Conservation (phyloP, 2,888 invertebrate genomes). For the Sceliomorpha sp. region DNA sequence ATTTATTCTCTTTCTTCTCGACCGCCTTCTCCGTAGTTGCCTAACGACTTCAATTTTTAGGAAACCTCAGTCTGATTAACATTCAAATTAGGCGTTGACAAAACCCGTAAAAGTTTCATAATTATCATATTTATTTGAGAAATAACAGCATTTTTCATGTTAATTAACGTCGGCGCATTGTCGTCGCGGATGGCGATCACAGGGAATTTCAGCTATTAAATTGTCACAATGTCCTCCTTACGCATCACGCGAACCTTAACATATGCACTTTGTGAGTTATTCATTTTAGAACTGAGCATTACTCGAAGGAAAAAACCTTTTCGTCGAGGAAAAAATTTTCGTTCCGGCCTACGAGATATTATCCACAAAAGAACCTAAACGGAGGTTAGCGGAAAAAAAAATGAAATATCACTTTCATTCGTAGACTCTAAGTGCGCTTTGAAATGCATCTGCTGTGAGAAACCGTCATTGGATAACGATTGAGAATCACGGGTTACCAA, state of each 20-base stretch:
- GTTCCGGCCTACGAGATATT: conserved; percentile 13
- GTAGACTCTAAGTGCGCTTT: conserved; percentile 8
- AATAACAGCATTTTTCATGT: conserved; percentile 20
- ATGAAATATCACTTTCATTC: conserved; percentile 39
- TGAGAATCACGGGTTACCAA: conserved; percentile 18
- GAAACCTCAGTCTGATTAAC: no score
- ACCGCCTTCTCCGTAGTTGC: no score
- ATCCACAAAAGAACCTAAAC: conserved; percentile 30
- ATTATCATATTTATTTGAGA: no score
- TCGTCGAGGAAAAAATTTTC: conserved; percentile 6
- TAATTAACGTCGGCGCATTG: conserved; percentile 29
- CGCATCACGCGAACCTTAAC: conserved; percentile 27
- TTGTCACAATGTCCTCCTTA: conserved; percentile 25
- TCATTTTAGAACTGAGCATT: conserved; percentile 15
- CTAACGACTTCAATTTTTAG: no score
- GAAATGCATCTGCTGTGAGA: conserved; percentile 10
- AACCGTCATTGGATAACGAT: conserved; percentile 14
- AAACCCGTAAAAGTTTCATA: no score
- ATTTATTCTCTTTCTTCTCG: no score
- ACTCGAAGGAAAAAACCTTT: not conserved
- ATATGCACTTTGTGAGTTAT: conserved; percentile 9
- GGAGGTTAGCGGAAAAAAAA: conserved; percentile 4
- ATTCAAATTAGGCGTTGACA: no score
- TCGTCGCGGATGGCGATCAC: conserved; percentile 32
- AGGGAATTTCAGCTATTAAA: conserved; percentile 37